Conservation (phyloP, 2,797 vertebrate species). For the Schizopygopsis pylzovi region DNA sequence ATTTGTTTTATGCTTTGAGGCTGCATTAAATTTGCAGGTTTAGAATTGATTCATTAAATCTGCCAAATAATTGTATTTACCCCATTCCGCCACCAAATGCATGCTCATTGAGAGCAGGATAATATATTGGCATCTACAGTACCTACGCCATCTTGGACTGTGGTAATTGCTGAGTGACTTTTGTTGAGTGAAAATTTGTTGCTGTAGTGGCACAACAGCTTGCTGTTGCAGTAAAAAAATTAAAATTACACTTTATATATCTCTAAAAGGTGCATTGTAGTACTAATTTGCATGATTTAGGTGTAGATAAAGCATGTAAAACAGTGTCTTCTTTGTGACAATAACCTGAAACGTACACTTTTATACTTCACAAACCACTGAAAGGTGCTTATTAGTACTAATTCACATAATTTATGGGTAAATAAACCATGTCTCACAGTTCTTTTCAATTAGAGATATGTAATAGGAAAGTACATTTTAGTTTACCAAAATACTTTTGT, state of each 20-base stretch:
- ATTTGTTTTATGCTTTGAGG: slow-evolving; percentile 31
- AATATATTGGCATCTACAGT: neutral
- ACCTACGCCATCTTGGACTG: neutral
- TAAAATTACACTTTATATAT: neutral
- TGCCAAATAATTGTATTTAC: no score
- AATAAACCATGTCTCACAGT: neutral
- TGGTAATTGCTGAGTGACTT: neutral
- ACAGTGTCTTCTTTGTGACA: neutral
- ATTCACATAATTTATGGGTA: neutral
- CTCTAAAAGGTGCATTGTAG: neutral
- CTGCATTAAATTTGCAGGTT: slow-evolving; percentile 43
- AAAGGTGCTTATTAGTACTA: neutral
- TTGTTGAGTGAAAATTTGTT: neutral
- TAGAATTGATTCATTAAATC: neutral
- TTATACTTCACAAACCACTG: neutral
- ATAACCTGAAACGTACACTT: neutral
- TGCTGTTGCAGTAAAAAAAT: no score
- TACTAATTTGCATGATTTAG: neutral
- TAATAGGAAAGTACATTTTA: neutral
- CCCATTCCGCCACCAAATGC: neutral
- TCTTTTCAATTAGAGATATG: neutral
- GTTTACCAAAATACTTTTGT: neutral
- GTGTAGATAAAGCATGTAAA: neutral
- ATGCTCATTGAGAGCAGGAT: neutral
- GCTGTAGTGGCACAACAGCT: neutral